Evolutionary conservation across 2,888 invertebrate species (phyloP).

Genomic region (Parelbella ahira): DNA sequence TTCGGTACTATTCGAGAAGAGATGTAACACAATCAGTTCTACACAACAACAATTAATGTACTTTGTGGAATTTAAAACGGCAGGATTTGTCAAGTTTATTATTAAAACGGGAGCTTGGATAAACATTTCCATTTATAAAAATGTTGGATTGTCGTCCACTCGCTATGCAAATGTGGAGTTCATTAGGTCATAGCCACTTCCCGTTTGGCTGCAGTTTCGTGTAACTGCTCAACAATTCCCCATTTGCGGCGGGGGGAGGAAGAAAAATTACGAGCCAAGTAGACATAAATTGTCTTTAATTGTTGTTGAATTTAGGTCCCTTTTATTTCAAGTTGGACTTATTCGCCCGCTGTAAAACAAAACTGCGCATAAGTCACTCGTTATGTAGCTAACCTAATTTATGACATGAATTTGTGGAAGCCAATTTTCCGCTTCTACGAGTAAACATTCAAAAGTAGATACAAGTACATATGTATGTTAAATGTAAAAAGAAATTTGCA

Average conservation of each 20-base stretch:
- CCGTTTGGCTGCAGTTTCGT: constrained; percentile 22
- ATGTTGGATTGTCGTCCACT: constrained; percentile 4
- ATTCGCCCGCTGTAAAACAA: constrained; percentile 15
- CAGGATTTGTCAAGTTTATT: no score
- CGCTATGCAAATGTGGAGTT: constrained; percentile 17
- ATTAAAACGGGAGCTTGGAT: background rate
- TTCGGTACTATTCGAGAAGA: no score
- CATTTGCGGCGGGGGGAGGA: constrained; percentile 13
- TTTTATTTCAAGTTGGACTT: constrained; percentile 17
- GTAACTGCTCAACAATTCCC: constrained; percentile 16
- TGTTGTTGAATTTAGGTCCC: constrained; percentile 24
- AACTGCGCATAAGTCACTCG: constrained; percentile 4
- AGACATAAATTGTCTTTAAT: constrained; percentile 25
- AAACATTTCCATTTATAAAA: constrained; percentile 7
- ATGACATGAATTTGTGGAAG: background rate
- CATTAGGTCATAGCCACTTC: constrained; percentile 23
- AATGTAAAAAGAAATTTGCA: no score
- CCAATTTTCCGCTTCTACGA: no score
- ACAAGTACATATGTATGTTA: no score
- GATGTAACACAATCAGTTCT: no score
- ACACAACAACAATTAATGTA: no score
- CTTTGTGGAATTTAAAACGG: no score
- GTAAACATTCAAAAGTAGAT: no score
- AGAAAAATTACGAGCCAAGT: constrained; percentile 25
- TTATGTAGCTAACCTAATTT: background rate